Conservation (phyloP, 2,113 vertebrate genomes). For the Paramisgurnus dabryanus region DNA sequence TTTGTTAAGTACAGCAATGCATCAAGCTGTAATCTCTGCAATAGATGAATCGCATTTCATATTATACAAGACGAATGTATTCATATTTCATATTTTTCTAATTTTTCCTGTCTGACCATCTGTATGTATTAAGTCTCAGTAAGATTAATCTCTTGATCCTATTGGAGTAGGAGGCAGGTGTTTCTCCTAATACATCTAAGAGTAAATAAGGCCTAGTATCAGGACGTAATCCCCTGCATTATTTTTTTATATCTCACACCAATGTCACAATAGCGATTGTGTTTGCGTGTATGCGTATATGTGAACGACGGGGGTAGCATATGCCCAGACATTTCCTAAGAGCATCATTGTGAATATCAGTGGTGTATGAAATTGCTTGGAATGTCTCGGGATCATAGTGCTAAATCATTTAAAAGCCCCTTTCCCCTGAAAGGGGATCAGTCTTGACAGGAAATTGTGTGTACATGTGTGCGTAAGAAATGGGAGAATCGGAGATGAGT, state of each 20-base stretch:
- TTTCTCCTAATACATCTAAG: conserved; percentile 75
- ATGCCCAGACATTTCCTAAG: conserved; percentile 67
- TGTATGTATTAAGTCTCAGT: conserved; percentile 86
- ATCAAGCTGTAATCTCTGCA: conserved; percentile 82
- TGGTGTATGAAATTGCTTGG: conserved; percentile 78
- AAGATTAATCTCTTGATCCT: conserved; percentile 90
- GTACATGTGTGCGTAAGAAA: conserved; percentile 33
- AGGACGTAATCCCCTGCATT: conserved; percentile 80
- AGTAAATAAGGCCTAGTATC: conserved; percentile 82
- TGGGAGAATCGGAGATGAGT: conserved; percentile 33
- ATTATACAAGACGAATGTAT: conserved; percentile 85
- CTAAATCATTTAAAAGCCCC: conserved; percentile 83
- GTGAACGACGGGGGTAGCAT: conserved; percentile 40
- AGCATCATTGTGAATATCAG: conserved; percentile 66
- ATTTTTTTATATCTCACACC: conserved; percentile 75
- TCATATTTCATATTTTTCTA: conserved; percentile 91
- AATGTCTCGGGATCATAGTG: conserved; percentile 75
- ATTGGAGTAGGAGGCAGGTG: conserved; percentile 83
- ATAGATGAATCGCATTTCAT: conserved; percentile 85
- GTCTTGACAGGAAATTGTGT: conserved; percentile 41
- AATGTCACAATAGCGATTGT: conserved; percentile 63
- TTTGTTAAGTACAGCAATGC: conserved; percentile 81
- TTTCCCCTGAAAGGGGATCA: conserved; percentile 57
- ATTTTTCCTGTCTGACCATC: conserved; percentile 92
- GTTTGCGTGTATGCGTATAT: conserved; percentile 41